Base-by-base conservation (phyloP, 2,797 vertebrate species). In the Kryptopterus vitreolus region DNA sequence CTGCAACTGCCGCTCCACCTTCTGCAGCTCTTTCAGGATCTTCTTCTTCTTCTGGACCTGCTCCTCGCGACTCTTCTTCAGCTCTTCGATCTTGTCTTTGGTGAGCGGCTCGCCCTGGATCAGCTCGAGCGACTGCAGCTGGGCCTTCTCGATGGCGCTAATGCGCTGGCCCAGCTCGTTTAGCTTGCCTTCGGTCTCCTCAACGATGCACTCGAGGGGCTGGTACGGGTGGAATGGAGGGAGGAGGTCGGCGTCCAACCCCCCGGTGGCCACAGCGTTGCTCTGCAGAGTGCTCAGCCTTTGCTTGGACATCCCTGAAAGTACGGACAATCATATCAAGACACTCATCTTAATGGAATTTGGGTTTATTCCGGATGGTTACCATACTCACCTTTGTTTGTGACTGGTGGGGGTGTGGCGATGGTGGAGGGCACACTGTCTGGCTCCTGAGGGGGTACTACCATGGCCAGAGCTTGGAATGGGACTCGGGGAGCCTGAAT, bases 1-100 rank as follows among this genome's bases (percentile, higher is more conserved):
- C 93, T 99, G 98, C 91, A 99, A 95, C 92, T 99, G 97, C 88
- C 97, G 96, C 92, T 99, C 98, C 88, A 99, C 98, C 92, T 99
- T 99, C 92, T 99, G 98, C 87, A 99, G 94, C 92, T 99, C 98
- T 93, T 99, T 99, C 89, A 99, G 91, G 92, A 99, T 99, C 94
- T 98, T 98, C 95, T 99, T 98, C 93, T 99, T 99, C 94, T 99
- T 99, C 94, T 99, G 98, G 86, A 99, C 97, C 96, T 99, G 98
- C 87, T 96, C 95, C 93, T 96, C 95, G 86, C 95, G 93, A 90
- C 95, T 96, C 92, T 95, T 96, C 93, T 96, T 96, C 86, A 96
- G 91, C 92, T 96, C 95, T 93, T 96, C 95, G 86, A 96, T 96
- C 88, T 95, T 95, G 93, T 96, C 95, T 91, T 96, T 96, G 94